These are phyloP conservation scores for mouse (Mus musculus) DNA, from an alignment of 2,113 vertebrate genomes.

Conservation along the genomic window GRCm39 chr2:119815501-119816000, in stretches of 20 bases:
- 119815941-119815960: slow-evolving; percentile 50
- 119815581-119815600: background rate
- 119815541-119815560: background rate
- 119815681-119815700: background rate
- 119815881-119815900: slow-evolving; percentile 62
- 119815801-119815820: too few species aligned
- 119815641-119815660: background rate
- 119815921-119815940: slow-evolving; percentile 58
- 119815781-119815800: too few species aligned
- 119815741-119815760: background rate
- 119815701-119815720: background rate
- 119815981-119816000: background rate
- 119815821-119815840: background rate
- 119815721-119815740: background rate
- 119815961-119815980: slow-evolving; percentile 53
- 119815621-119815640: background rate
- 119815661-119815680: background rate
- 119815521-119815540: slow-evolving; percentile 55
- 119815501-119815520: slow-evolving; percentile 37
- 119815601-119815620: slow-evolving; percentile 5
- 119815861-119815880: slow-evolving; percentile 43
- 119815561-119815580: background rate
- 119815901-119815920: slow-evolving; percentile 61
- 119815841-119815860: background rate
- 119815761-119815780: background rate